Percentiles rank a stretch among this genome's conserved stretches.
Conservation (phyloP, 2,888 invertebrate species). For the Apocheima hispidaria region DNA sequence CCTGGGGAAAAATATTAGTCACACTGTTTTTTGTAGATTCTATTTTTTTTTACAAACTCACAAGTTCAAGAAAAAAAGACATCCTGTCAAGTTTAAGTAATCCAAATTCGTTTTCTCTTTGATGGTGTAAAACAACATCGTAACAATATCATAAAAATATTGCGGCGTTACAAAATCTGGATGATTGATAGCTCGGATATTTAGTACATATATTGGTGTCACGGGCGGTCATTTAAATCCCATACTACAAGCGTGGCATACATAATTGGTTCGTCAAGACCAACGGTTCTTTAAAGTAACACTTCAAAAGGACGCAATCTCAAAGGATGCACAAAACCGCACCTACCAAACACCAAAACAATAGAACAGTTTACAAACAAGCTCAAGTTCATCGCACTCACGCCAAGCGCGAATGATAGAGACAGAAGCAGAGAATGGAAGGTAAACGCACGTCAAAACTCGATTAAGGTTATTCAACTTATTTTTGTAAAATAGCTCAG, state of each 20-base stretch:
- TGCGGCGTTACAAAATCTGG: not conserved
- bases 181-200: not conserved
- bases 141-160: not conserved
- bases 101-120: no score
- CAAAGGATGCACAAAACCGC: constrained; percentile 33
- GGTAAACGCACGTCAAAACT: constrained; percentile 54
- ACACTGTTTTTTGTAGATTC: no score
- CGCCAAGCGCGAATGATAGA: constrained; percentile 52
- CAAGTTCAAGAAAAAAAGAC: no score
- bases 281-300: constrained; percentile 27
- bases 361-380: constrained; percentile 75
- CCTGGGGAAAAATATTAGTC: no score
- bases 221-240: constrained; percentile 1
- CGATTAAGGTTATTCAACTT: constrained; percentile 76
- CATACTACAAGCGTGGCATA: constrained; percentile 5
- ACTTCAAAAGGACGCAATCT: constrained; percentile 19
- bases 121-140: not conserved
- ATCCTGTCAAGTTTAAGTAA: no score
- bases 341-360: constrained; percentile 42
- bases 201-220: constrained; percentile 1
- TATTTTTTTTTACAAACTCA: no score
- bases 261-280: constrained; percentile 22
- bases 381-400: constrained; percentile 64
- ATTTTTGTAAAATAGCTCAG: constrained; percentile 60
- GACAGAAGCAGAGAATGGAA: constrained; percentile 54